Percentiles rank a stretch among this genome's conserved stretches.
Conservation (phyloP, 2,113 vertebrate genomes). For the Pleuronectes platessa region DNA sequence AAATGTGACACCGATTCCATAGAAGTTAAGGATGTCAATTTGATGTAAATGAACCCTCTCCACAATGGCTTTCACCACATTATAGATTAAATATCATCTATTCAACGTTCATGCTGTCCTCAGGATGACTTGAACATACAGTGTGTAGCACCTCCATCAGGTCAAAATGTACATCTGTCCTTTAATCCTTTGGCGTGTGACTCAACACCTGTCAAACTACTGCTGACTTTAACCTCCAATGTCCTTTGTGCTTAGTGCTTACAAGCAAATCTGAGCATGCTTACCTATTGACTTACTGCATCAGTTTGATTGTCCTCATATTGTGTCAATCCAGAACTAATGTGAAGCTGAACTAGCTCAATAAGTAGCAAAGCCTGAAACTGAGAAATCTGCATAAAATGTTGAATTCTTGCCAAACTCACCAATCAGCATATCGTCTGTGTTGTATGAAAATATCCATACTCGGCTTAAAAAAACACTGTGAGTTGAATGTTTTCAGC, state of each 20-base stretch:
- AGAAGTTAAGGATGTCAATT: too few species aligned
- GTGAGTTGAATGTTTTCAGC: too few species aligned
- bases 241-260: background rate
- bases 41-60: too few species aligned
- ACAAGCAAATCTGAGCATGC: background rate
- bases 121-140: background rate
- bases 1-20: background rate
- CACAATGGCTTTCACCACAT: too few species aligned
- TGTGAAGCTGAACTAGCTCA: background rate
- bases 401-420: background rate
- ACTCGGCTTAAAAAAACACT: too few species aligned
- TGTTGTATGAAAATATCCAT: too few species aligned
- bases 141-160: constrained; percentile 1
- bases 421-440: background rate
- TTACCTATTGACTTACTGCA: background rate
- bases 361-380: background rate
- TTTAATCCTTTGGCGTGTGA: background rate
- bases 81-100: too few species aligned
- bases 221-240: background rate
- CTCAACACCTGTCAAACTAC: background rate
- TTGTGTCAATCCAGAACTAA: background rate
- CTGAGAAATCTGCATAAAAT: background rate
- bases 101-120: too few species aligned
- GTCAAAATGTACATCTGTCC: background rate
- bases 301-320: background rate